Conservation (phyloP, 2,888 invertebrate genomes). For the Rhagium mordax region DNA sequence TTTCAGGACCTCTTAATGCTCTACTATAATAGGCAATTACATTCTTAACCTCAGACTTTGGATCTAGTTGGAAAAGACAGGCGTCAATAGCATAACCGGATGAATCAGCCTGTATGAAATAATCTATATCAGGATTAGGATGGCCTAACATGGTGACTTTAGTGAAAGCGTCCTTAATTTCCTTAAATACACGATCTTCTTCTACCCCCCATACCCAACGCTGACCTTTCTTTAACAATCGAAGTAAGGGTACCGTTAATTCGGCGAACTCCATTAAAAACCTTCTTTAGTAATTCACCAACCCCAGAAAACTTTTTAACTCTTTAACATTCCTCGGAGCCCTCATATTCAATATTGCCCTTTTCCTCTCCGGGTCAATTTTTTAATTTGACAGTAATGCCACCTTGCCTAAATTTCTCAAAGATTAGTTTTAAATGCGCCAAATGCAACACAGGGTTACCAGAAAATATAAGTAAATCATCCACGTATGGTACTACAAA, state of each 20-base stretch:
- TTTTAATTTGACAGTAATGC: slow-evolving; percentile 22
- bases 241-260: background rate
- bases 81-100: slow-evolving; percentile 7
- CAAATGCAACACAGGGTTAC: slow-evolving; percentile 28
- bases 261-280: slow-evolving; percentile 31
- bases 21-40: slow-evolving; percentile 33
- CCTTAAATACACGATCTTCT: background rate
- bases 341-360: slow-evolving; percentile 32
- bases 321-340: slow-evolving; percentile 31
- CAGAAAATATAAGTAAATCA: slow-evolving; percentile 28
- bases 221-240: background rate
- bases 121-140: background rate
- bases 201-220: background rate
- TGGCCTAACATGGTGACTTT: background rate
- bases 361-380: slow-evolving; percentile 23
- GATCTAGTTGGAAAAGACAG: background rate
- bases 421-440: slow-evolving; percentile 29
- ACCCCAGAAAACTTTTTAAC: slow-evolving; percentile 27
- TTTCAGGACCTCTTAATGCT: slow-evolving; percentile 37
- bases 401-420: slow-evolving; percentile 14
- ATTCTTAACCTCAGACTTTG: background rate
- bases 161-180: background rate
- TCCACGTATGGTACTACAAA: slow-evolving; percentile 27
- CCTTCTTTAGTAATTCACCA: slow-evolving; percentile 23
- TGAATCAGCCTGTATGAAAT: background rate